Evolutionary conservation across 2,113 vertebrate species (phyloP).

Genomic region (Plestiodon gilberti): DNA sequence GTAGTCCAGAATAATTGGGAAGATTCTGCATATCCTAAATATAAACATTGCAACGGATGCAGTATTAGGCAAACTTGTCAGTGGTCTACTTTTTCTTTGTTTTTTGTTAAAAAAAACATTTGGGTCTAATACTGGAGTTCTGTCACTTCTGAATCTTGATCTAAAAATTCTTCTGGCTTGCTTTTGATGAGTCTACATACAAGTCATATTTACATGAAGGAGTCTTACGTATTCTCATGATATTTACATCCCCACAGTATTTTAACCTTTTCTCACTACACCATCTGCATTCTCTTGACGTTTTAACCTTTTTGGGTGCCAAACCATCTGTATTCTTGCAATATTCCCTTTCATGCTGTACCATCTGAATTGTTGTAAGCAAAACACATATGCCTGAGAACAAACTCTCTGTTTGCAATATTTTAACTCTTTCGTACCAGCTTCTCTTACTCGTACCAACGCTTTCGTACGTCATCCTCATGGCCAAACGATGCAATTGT

Average conservation of each 20-base stretch:
- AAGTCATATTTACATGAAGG: not conserved
- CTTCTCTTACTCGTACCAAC: no score
- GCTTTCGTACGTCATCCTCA: not conserved
- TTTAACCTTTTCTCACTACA: not conserved
- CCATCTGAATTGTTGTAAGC: not conserved
- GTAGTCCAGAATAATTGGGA: no score
- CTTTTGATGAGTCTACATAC: not conserved
- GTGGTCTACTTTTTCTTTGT: no score
- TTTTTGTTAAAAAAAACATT: no score
- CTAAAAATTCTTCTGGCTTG: not conserved
- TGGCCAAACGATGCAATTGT: not conserved
- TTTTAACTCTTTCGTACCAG: not conserved
- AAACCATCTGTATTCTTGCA: not conserved
- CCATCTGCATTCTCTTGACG: conserved; percentile 11
- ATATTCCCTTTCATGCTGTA: not conserved
- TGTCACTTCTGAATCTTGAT: not conserved
- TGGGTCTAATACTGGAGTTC: no score
- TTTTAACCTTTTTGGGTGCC: conserved; percentile 1
- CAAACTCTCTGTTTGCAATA: not conserved
- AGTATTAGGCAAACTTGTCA: no score
- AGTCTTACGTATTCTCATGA: not conserved
- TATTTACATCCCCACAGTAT: not conserved
- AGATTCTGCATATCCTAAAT: no score
- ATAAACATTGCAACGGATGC: no score
- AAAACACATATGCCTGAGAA: not conserved